A percentile compares a stretch with the other conserved stretches of the same genome.
Conservation (phyloP, 2,113 vertebrate genomes). For the Glaucomys volans region DNA sequence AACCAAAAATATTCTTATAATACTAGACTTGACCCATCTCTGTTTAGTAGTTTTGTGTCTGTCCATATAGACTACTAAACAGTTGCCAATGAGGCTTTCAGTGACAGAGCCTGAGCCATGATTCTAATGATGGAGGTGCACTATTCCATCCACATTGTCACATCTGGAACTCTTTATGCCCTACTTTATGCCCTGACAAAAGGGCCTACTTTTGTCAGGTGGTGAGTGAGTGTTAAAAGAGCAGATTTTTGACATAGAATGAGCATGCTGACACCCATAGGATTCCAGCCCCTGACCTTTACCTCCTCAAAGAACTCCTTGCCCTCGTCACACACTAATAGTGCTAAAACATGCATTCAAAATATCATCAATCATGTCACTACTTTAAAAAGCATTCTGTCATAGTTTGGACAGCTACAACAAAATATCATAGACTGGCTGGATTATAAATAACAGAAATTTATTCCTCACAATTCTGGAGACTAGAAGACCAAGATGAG, state of each 20-base stretch:
- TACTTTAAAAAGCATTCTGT: not conserved
- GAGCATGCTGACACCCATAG: not conserved
- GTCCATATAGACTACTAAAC: not conserved
- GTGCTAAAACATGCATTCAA: conserved; percentile 42
- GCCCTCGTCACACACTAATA: not conserved
- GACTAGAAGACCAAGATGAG: not conserved
- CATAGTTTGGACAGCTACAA: not conserved
- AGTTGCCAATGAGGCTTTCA: not conserved
- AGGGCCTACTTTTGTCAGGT: not conserved
- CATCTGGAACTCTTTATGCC: not conserved
- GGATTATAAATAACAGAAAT: not conserved
- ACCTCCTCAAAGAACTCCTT: not conserved
- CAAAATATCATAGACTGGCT: not conserved
- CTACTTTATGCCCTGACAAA: too few relatives aligned
- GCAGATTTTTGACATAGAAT: not conserved
- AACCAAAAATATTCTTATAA: not conserved
- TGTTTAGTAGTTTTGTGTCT: too few relatives aligned
- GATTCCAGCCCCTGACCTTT: not conserved
- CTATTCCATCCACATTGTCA: not conserved
- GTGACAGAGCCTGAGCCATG: not conserved
- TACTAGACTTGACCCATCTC: not conserved
- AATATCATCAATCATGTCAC: not conserved
- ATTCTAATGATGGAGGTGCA: not conserved
- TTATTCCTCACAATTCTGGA: not conserved
- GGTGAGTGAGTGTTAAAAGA: not conserved